Base-by-base conservation (phyloP, 2,113 vertebrate species). In the Lophotis ruficrista region DNA sequence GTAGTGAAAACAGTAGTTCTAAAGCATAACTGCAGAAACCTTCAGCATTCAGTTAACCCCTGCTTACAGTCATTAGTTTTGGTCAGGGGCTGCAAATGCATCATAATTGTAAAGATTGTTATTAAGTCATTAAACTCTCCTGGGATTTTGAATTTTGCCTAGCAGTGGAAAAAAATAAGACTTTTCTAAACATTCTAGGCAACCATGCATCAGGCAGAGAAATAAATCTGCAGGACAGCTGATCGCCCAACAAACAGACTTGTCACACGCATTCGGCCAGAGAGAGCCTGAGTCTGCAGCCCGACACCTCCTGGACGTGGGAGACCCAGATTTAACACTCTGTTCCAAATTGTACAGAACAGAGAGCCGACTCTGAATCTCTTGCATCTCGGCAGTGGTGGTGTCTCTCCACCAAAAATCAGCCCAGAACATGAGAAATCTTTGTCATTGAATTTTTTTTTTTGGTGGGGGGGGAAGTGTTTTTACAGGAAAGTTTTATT, bases 261-360 rank as follows among this genome's bases (percentile, higher is more conserved):
- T 2, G 3, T 76, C 54, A 54, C 5, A 28, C 0, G 0, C 6
- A 0, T 56, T 89, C 1, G 4, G n/a, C 8, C 41, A 48, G 35
- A 33, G 37, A 54, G 37, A 87, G 33, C 12, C 72, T 81, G 37
- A 51, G 5, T 66, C 25, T 81, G 38, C 13, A 51, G 30, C 33
- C 57, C 9, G 2, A 10, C 21, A 75, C 33, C 50, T 94, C 77
- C 27, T 1, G 2, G 30, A 7, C 1, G 12, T 31, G 38, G 69
- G 31, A 64, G 33, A 19, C 19, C 27, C 56, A 47, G 6, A 18
- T 75, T 68, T 86, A 83, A 78, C 62, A 20, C n/a, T 45, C 7
- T 72, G 21, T 25, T 91, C 50, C 70, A 89, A 80, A 66, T 22
- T 57, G 24, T 48, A 22, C 0, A 2, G n/a, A 89, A 56, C 1